These are phyloP conservation scores for Amphipoea oculea DNA, from an alignment of 2,888 invertebrate genomes.

Conservation along the genomic window DNA sequence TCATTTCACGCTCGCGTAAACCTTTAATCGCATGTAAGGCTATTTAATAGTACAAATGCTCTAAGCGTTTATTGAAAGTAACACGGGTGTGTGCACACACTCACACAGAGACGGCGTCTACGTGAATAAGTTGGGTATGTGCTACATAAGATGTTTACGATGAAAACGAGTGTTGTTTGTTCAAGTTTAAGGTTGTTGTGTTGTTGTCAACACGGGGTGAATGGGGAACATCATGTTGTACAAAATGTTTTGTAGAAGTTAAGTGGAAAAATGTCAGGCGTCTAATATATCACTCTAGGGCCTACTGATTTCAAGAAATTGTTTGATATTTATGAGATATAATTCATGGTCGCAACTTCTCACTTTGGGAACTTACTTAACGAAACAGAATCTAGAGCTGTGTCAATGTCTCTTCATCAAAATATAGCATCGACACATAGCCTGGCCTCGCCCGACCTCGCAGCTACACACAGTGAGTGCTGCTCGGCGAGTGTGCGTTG, in stretches of 20 bases:
- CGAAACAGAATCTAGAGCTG: neutral
- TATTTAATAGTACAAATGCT: constrained; percentile 77
- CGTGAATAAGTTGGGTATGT: constrained; percentile 28
- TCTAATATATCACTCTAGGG: neutral
- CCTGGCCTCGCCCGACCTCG: constrained; percentile 18
- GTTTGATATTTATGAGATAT: neutral
- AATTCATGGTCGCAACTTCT: neutral
- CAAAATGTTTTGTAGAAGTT: constrained; percentile 4
- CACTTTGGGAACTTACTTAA: neutral
- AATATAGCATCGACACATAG: constrained; percentile 3
- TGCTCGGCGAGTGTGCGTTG: constrained; percentile 64
- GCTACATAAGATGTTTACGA: constrained; percentile 38
- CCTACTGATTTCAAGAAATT: neutral
- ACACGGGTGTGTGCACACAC: constrained; percentile 54
- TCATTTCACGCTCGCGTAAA: constrained; percentile 82
- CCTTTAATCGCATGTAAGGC: constrained; percentile 79
- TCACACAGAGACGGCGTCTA: constrained; percentile 29
- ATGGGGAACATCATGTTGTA: neutral
- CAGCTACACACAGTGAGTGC: neutral
- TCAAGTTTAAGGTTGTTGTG: constrained; percentile 33
- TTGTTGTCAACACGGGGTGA: constrained; percentile 10
- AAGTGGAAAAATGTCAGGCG: neutral
- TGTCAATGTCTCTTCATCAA: neutral
- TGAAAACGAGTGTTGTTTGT: constrained; percentile 43
- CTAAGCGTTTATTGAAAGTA: constrained; percentile 75